Evolutionary conservation across 2,888 invertebrate genomes (phyloP), one percentile per base, ranked within the genome.

Genomic region (Galerucella pusilla): DNA sequence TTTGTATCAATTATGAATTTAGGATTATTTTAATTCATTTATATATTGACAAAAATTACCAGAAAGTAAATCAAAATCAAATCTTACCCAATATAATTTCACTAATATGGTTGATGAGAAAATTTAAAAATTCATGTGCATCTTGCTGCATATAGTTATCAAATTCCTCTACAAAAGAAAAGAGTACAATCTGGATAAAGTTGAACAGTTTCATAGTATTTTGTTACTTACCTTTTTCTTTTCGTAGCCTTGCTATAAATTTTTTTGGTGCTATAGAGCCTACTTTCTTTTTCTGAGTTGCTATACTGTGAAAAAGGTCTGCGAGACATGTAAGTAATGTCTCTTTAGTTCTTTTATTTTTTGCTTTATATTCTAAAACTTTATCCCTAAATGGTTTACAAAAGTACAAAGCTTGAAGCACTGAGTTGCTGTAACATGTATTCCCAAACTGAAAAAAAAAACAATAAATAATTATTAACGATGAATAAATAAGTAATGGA

Each of bases 61-160:
- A 54, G 1, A n/a, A 54, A n/a, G 14, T n/a, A 14, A n/a, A n/a
- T n/a, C n/a, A n/a, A n/a, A 49, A n/a, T 16, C 0, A 88, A 6
- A 35, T 35, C 91, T 91, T 90, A 94, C 97, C 97, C 90, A 98
- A 91, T 85, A 99, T 96, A 84, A 97, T 97, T 90, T 98, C 98
- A 89, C 97, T 98, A 85, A 98, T 98, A 86, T 97, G 97, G 89
- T 99, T 99, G 80, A 99, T 96, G 78, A 99, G 91, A 88, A 99
- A 99, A 89, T 99, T 99, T 79, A 99, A 91, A 90, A 99, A 99
- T 88, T 99, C 99, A 88, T 99, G 99, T 67, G 99, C 99, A 93
- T 99, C 99, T 89, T 99, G 99, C 88, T 99, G 99, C 96, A 98
- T 97, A 86, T 98, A 99, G 88, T 99, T 99, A 89, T 99, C 99